Evolutionary conservation across 1,140 invertebrate species (phyloP), one percentile per base, ranked within the genome.

Genomic region (Cherax destructor): DNA sequence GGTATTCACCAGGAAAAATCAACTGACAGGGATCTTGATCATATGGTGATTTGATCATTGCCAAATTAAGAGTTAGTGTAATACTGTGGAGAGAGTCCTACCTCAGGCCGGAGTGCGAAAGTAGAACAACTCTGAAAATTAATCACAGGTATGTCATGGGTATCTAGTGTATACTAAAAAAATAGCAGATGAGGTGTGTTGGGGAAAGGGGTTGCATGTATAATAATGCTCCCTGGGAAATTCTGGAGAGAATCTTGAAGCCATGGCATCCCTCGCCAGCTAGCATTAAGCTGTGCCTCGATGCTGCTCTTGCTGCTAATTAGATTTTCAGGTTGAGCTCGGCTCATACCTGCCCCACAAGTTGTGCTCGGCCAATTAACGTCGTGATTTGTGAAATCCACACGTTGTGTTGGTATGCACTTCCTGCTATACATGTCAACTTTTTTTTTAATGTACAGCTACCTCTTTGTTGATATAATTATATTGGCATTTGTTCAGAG

Each of bases 371-470:
- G 50, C 76, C 85, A 87, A 87, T 87, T 87, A 87, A 87, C 85
- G 76, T 77, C 85, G 85, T 87, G 85, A 87, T 87, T 87, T 87
- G 85, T 87, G 85, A 76, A 78, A 79, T 79, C 11, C 24, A 30
- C n/a, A 74, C 7, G 24, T 74, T 5, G 2, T 24, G n/a, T 21
- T 74, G 24, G 69, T 74, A 74, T 74, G n/a, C 69, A 74, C 69
- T 74, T 74, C 30, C n/a, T 74, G n/a, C 69, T 9, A 30, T 74
- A 74, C n/a, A 7, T n/a, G 24, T 10, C n/a, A 21, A 7, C 24
- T 74, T 74, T 16, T n/a, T 24, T 69, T 69, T 69, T 69, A 5
- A 21, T 69, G 65, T 69, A 11, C 13, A 69, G 13, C 21, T 69
- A 10, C 13, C 13, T 69, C 13, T 6, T 18, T 1, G 65, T 69